Evolutionary conservation across 2,797 vertebrate species (phyloP), one percentile per base, ranked within the genome.

Genomic region (Apodemus agrarius): DNA sequence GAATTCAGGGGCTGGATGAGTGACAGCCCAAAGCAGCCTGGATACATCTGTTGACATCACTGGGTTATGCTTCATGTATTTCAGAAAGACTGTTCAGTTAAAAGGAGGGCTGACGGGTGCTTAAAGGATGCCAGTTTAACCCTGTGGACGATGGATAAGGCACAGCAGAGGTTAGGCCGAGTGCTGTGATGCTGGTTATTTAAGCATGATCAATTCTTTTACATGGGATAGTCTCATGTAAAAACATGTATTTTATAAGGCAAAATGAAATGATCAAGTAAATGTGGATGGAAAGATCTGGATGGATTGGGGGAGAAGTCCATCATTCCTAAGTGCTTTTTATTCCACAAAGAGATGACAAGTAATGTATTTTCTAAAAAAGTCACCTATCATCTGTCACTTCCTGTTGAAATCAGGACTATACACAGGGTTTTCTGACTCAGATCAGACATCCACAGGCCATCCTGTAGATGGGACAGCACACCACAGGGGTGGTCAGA

Each of bases 21-120:
- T 90, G 93, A 96, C 57, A 72, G 34, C 46, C 95, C 6, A 3
- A 81, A 93, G 90, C 57, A 57, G 26, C 83, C 89, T 84, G 43
- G 59, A 11, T 29, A 13, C 34, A 79, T 74, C 52, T 86, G 43
- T 85, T 93, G 83, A 59, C 84, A 84, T 92, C 24, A 1, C 49
- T 24, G 8, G 34, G 75, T 57, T 91, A 85, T 52, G 82, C 91
- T 95, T 89, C 37, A 7, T 43, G 10, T 43, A 61, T 76, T 91
- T 92, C 87, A 78, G 76, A 92, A 83, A 90, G 78, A 89, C 24
- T 11, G 8, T 40, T 31, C 6, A 57, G 49, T 59, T 85, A 90
- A 93, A 95, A 96, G 79, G 89, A 93, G 16, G 24, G 37, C 59
- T 72, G 26, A 46, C 21, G 40, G 61, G 61, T 19, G 2, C 74